phyloP scores from a whole-genome alignment of 2,797 vertebrate genomes.

The Clarias pachynema region DNA sequence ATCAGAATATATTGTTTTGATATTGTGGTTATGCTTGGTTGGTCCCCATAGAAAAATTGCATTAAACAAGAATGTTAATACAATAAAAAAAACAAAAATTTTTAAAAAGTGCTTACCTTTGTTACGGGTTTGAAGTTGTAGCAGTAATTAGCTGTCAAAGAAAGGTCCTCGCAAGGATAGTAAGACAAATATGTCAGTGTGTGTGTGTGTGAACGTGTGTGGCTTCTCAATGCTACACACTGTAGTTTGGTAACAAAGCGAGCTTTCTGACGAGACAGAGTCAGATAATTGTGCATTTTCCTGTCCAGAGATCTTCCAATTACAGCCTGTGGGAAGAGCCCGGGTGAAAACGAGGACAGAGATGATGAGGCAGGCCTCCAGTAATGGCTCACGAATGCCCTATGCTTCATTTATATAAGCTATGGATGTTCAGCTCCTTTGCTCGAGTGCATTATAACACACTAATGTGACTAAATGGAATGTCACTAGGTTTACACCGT shows the following conservation, averaged over 20 bases:
- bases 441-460: not conserved
- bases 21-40: not conserved
- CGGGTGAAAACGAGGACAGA: conserved; percentile 23
- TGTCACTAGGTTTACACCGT: not conserved
- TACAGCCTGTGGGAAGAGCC: conserved; percentile 36
- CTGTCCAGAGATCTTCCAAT: conserved; percentile 48
- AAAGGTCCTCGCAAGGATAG: not conserved
- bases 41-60: not conserved
- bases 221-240: conserved; percentile 21
- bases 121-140: not conserved
- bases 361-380: conserved; percentile 12
- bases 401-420: conserved; percentile 7
- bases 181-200: not conserved
- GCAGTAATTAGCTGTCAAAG: not conserved
- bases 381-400: conserved; percentile 18
- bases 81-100: not conserved
- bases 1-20: not conserved
- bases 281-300: conserved; percentile 69
- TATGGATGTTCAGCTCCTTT: not conserved
- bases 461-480: not conserved
- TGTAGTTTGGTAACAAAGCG: conserved; percentile 58
- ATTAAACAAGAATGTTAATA: not conserved
- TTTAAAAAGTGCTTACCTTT: not conserved
- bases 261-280: conserved; percentile 63
- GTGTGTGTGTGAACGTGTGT: conserved; percentile 5